These are phyloP conservation scores for Nothoprocta pentlandii DNA, from an alignment of 2,113 vertebrate genomes.

Conservation along the genomic window DNA sequence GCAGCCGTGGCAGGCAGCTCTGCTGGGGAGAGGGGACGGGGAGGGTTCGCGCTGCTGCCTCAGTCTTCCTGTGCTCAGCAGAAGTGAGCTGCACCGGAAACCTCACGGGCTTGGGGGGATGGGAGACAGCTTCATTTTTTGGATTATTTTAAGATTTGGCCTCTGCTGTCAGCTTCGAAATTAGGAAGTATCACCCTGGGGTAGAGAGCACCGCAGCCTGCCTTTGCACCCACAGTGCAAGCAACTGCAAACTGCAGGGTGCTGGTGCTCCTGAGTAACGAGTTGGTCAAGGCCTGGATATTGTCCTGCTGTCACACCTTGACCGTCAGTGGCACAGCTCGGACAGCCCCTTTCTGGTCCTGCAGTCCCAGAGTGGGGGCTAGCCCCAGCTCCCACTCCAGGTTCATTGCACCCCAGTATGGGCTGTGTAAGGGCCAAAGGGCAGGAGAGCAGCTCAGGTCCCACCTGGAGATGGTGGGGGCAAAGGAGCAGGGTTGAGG, in stretches of 20 bases:
- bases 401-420: neutral
- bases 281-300: neutral
- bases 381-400: neutral
- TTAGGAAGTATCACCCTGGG: neutral
- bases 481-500: neutral
- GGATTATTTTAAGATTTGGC: neutral
- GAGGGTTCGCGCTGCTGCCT: neutral
- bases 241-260: neutral
- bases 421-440: neutral
- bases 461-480: neutral
- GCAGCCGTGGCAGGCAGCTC: neutral
- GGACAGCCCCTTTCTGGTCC: neutral
- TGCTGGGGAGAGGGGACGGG: neutral
- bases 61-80: conserved; percentile 59
- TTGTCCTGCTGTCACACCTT: accelerated
- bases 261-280: no score
- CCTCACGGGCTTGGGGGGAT: conserved; percentile 44
- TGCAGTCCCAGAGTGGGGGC: neutral
- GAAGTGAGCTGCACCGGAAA: conserved; percentile 69
- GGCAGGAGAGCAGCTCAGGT: neutral
- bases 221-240: neutral
- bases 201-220: neutral
- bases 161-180: neutral
- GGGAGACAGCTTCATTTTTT: neutral
- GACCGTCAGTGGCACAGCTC: neutral